A percentile compares a stretch with the other conserved stretches of the same genome.
Evolutionary conservation across 2,888 invertebrate species (phyloP).

Genomic region (Allolobophora icterica): DNA sequence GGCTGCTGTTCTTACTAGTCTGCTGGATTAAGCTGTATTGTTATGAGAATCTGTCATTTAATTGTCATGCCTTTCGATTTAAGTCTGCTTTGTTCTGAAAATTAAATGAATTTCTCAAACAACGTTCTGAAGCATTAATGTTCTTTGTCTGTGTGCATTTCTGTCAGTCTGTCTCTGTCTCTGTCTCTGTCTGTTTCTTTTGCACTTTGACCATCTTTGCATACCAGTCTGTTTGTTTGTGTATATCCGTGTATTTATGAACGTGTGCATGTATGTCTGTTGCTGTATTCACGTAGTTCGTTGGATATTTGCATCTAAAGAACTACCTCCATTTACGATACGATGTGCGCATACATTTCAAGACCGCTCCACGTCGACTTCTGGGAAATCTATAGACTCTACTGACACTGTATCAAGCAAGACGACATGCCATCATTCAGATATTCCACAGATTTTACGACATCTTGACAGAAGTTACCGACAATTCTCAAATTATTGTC

Average conservation of each 20-base stretch:
- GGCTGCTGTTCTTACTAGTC: neutral
- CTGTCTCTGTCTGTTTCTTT: neutral
- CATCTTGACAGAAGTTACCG: too few relatives aligned
- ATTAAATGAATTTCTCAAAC: neutral
- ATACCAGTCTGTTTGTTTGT: neutral
- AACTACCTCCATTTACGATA: too few relatives aligned
- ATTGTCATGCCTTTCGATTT: neutral
- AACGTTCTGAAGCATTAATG: neutral
- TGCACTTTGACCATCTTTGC: neutral
- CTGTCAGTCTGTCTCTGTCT: neutral
- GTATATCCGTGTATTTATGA: conserved; percentile 18
- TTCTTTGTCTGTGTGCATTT: neutral
- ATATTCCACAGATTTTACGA: too few relatives aligned
- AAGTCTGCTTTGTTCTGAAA: neutral
- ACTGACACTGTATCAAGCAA: too few relatives aligned
- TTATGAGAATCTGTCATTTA: neutral
- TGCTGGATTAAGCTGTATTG: too few relatives aligned
- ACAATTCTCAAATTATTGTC: too few relatives aligned
- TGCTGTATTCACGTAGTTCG: too few relatives aligned
- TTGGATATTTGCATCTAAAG: too few relatives aligned
- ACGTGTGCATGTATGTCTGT: conserved; percentile 23
- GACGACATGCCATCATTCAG: too few relatives aligned
- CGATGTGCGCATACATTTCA: too few relatives aligned
- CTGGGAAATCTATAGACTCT: too few relatives aligned
- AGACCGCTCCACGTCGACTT: too few relatives aligned